These are phyloP conservation scores for Drosophila cardini DNA, from an alignment of 1,140 invertebrate genomes.

Conservation along the genomic window DNA sequence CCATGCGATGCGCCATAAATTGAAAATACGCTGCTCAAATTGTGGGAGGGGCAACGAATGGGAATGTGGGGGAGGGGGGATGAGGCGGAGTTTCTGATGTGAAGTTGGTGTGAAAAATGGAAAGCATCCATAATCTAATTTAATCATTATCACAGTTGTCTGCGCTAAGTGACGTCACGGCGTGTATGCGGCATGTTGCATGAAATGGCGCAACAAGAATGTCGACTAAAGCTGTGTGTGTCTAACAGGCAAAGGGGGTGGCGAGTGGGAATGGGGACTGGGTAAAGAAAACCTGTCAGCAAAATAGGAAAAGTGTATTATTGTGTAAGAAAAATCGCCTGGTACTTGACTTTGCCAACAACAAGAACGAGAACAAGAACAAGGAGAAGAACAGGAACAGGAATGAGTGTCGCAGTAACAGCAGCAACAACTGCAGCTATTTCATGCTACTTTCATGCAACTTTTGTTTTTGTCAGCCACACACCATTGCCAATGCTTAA, in stretches of 20 bases:
- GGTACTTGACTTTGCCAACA: constrained; percentile 72
- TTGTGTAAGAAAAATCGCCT: constrained; percentile 80
- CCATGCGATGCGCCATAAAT: constrained; percentile 75
- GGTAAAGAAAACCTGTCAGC: constrained; percentile 65
- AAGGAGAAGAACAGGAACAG: constrained; percentile 25
- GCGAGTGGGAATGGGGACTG: too few relatives aligned
- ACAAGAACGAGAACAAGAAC: constrained; percentile 23
- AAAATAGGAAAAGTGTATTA: constrained; percentile 79
- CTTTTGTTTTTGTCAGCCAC: constrained; percentile 78
- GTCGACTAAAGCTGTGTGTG: too few relatives aligned
- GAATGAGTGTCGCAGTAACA: neutral
- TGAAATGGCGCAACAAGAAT: constrained; percentile 29
- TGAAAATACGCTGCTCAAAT: constrained; percentile 53
- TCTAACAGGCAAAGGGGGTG: neutral
- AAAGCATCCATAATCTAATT: constrained; percentile 83
- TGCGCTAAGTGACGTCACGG: constrained; percentile 77
- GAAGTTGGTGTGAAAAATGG: constrained; percentile 77
- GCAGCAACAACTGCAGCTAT: constrained; percentile 58
- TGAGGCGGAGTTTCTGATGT: constrained; percentile 27
- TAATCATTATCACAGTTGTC: constrained; percentile 82
- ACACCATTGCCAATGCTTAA: constrained; percentile 35
- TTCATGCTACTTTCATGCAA: constrained; percentile 75
- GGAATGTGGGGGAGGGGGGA: neutral
- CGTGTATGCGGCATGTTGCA: constrained; percentile 41
- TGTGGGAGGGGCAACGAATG: neutral